Percentiles rank a stretch among this genome's conserved stretches.
Evolutionary conservation across 2,888 invertebrate genomes (phyloP).

Genomic region (Drosophila nigricruria): DNA sequence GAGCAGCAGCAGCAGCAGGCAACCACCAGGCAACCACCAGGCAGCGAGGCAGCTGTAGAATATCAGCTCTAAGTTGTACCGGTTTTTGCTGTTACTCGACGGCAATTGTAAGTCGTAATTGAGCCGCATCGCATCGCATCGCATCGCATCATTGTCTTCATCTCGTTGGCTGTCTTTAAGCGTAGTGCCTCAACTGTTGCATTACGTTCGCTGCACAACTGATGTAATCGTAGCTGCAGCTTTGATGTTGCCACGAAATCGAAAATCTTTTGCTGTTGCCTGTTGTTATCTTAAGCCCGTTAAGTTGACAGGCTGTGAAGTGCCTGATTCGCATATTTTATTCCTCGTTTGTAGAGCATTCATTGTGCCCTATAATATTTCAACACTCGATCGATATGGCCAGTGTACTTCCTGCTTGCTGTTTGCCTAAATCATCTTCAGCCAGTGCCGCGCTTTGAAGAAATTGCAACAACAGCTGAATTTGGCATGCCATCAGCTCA

Average conservation of each 20-base stretch:
- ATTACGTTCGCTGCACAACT: conserved; percentile 58
- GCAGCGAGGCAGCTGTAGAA: conserved; percentile 16
- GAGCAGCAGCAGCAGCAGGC: conserved; percentile 25
- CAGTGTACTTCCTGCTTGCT: conserved; percentile 68
- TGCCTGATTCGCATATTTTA: conserved; percentile 49
- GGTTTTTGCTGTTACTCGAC: conserved; percentile 78
- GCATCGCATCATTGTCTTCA: conserved; percentile 58
- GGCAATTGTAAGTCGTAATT: conserved; percentile 73
- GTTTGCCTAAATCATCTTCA: conserved; percentile 43
- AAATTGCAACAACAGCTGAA: conserved; percentile 45
- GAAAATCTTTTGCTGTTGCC: conserved; percentile 49
- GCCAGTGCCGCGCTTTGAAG: conserved; percentile 57
- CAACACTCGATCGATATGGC: conserved; percentile 69
- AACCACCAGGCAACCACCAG: conserved; percentile 6
- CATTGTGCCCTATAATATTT: conserved; percentile 64
- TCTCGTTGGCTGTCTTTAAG: conserved; percentile 38
- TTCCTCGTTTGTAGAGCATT: conserved; percentile 2
- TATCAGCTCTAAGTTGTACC: conserved; percentile 56
- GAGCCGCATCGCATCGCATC: conserved; percentile 53
- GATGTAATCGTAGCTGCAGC: conserved; percentile 65
- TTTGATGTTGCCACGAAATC: conserved; percentile 64
- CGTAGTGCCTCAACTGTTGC: conserved; percentile 28
- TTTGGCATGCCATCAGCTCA: conserved; percentile 56
- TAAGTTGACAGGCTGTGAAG: conserved; percentile 55
- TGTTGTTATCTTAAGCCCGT: conserved; percentile 62